A percentile compares a stretch with the other conserved stretches of the same genome.
These are phyloP conservation scores for Heterodera filipjevi DNA, from an alignment of 2,888 invertebrate genomes.

Conservation along the genomic window DNA sequence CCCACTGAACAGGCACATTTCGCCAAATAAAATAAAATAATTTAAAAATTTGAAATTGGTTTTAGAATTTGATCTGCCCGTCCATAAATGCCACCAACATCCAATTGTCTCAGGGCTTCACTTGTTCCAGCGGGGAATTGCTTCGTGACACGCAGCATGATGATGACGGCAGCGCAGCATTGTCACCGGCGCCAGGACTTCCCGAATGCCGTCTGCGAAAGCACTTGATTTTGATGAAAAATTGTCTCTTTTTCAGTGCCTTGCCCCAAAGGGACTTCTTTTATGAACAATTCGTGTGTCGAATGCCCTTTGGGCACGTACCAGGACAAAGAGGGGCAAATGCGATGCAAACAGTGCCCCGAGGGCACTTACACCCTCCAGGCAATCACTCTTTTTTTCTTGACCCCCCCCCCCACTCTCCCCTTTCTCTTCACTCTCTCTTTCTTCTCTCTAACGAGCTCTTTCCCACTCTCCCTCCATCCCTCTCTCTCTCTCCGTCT, in stretches of 20 bases:
- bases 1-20: conserved; percentile 40
- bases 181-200: conserved; percentile 69
- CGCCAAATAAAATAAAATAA: background rate
- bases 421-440: background rate
- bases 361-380: conserved; percentile 82
- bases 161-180: conserved; percentile 70
- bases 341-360: conserved; percentile 90
- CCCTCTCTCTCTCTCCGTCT: background rate
- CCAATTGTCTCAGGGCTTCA: conserved; percentile 83
- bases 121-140: conserved; percentile 89
- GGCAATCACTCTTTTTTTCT: conserved; percentile 28
- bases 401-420: no score
- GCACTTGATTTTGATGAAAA: background rate
- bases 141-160: conserved; percentile 69
- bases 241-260: conserved; percentile 74
- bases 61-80: conserved; percentile 73
- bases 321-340: conserved; percentile 71
- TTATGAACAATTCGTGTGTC: conserved; percentile 85
- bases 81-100: conserved; percentile 80
- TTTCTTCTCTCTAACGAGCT: background rate
- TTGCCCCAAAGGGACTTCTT: conserved; percentile 93
- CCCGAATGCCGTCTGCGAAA: conserved; percentile 81
- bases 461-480: background rate
- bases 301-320: conserved; percentile 87
- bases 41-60: background rate